phyloP scores from a whole-genome alignment of 2,113 vertebrate species.

The Acrocephalus kingi region DNA sequence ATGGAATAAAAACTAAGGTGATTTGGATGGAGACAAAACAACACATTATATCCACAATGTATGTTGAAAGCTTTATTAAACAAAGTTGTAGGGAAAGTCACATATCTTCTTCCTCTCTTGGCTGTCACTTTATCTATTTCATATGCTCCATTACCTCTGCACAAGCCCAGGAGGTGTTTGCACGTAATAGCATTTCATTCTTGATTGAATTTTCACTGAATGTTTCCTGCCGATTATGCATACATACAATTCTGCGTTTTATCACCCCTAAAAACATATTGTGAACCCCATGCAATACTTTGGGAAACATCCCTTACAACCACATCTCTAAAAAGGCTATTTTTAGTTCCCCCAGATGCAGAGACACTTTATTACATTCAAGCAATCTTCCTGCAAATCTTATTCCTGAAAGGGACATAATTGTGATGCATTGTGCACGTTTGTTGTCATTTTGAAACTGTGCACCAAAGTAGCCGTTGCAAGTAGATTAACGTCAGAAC shows the following conservation, averaged over 20 bases:
- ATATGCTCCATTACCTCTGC: conserved; percentile 73
- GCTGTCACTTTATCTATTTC: conserved; percentile 66
- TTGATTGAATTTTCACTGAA: conserved; percentile 68
- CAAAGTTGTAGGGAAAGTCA: conserved; percentile 54
- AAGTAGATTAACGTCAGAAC: background rate
- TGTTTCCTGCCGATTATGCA: conserved; percentile 24
- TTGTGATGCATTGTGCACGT: background rate
- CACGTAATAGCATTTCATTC: conserved; percentile 71
- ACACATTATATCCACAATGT: conserved; percentile 21
- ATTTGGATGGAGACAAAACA: conserved; percentile 52
- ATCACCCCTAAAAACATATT: background rate
- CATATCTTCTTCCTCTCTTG: conserved; percentile 59
- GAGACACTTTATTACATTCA: background rate
- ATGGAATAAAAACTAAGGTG: conserved; percentile 50
- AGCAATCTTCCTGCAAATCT: background rate
- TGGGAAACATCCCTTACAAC: background rate
- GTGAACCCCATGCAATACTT: background rate
- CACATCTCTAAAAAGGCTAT: background rate
- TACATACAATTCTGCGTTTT: conserved; percentile 40
- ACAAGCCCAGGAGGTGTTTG: conserved; percentile 69
- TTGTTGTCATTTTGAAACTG: background rate
- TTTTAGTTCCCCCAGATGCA: background rate
- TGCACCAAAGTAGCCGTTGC: background rate
- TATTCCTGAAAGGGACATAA: background rate
- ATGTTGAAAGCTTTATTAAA: conserved; percentile 65